A percentile compares a stretch with the other conserved stretches of the same genome.
Conservation (phyloP, 2,888 invertebrate genomes). For the Keiferia lycopersicella region DNA sequence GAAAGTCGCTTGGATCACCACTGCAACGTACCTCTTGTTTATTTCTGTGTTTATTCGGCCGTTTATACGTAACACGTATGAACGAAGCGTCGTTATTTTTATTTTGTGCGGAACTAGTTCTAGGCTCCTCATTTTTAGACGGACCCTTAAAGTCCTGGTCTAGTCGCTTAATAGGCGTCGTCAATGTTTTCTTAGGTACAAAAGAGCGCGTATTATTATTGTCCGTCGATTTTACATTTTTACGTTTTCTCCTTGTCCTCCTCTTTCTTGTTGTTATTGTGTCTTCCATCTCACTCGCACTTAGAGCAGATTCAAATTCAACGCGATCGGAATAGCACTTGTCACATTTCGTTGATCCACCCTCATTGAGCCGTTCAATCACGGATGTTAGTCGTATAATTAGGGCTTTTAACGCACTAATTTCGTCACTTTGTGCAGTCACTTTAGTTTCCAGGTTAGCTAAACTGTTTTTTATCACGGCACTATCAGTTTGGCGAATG, state of each 20-base stretch:
- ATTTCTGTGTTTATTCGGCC: not conserved
- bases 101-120: not conserved
- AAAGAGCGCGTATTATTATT: not conserved
- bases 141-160: not conserved
- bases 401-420: not conserved
- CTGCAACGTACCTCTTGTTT: not conserved
- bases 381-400: not conserved
- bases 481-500: not conserved
- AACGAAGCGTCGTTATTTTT: not conserved
- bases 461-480: not conserved
- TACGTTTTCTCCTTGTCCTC: not conserved
- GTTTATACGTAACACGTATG: not conserved
- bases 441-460: not conserved
- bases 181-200: not conserved
- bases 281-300: conserved; percentile 3
- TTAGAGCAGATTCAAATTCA: not conserved
- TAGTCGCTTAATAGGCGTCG: not conserved
- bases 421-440: not conserved
- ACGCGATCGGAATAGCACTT: not conserved
- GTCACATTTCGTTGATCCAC: not conserved
- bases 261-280: not conserved
- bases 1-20: not conserved
- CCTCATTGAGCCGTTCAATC: not conserved
- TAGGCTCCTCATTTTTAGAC: not conserved
- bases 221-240: not conserved